Evolutionary conservation across 2,113 vertebrate species (phyloP), one percentile per base, ranked within the genome.

Genomic region (Ochotona curzoniae): DNA sequence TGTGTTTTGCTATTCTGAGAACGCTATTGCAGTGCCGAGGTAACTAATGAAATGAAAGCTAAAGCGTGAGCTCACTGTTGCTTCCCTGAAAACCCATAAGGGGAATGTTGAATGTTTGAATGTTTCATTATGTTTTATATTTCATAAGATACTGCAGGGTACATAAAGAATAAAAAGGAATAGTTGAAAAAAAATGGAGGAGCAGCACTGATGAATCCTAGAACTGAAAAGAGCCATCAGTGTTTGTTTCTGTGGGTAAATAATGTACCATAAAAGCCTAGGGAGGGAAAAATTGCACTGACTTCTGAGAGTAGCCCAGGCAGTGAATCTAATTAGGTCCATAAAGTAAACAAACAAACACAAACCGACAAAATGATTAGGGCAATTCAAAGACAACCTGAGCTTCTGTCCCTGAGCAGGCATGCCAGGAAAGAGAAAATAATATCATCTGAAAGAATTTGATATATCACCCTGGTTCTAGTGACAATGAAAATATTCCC

Each of bases 41-140:
- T 35, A 97, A 95, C 95, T 97, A 97, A 97, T 97, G 96, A 98
- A 98, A 97, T 95, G 87, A 96, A 97, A 97, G 66, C 93, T 96
- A 67, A 88, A 96, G 94, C 89, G 76, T 90, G 96, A 86, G 60
- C 79, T 93, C 90, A 25, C 70, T 25, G 86, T 49, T 96, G 91
- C 91, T 95, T 97, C 97, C 94, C 93, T 83, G 96, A 97, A 98
- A 97, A 96, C 63, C 96, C 96, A 93, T 89, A 92, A 96, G 97
- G 97, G 95, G 95, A 95, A 96, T 94, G 84, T 88, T 82, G 96
- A 97, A 94, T 76, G 79, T 93, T 97, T 98, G 96, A 97, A 97
- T 97, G 96, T 98, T 98, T 98, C 97, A 98, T 98, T 97, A 91
- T 75, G 14, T 87, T 98, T 98, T 97, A 98, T 98, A 97, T 98